Evolutionary conservation across 2,888 invertebrate genomes (phyloP).

Genomic region (Nebria brevicollis): DNA sequence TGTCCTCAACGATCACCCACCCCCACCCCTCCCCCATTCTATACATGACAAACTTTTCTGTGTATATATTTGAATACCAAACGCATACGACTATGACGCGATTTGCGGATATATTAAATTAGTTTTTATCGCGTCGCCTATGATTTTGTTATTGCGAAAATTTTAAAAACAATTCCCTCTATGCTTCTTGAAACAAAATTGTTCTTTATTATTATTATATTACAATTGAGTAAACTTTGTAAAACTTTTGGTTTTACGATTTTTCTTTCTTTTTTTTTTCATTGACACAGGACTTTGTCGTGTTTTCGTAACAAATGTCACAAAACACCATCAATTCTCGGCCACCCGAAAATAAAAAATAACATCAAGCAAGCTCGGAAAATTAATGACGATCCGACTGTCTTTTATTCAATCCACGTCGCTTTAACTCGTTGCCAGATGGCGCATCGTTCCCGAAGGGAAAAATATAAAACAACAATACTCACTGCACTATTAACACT

Average conservation of each 20-base stretch:
- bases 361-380: slow-evolving; percentile 43
- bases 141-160: no score
- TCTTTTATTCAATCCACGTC: slow-evolving; percentile 46
- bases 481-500: background rate
- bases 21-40: background rate
- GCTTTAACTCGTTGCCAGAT: slow-evolving; percentile 43
- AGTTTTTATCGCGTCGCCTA: background rate
- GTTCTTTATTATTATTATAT: background rate
- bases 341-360: slow-evolving; percentile 36
- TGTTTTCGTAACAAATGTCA: slow-evolving; percentile 46
- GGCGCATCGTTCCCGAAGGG: slow-evolving; percentile 12
- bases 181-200: background rate
- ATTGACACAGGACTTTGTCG: slow-evolving; percentile 14
- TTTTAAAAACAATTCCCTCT: background rate
- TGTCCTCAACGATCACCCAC: slow-evolving; percentile 13
- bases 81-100: background rate
- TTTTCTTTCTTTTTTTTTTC: slow-evolving; percentile 14
- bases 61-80: background rate
- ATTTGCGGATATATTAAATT: background rate
- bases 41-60: slow-evolving; percentile 15
- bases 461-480: slow-evolving; percentile 39
- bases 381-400: slow-evolving; percentile 45
- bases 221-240: background rate
- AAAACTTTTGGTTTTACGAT: slow-evolving; percentile 21
- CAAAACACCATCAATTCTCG: slow-evolving; percentile 46